A percentile compares a stretch with the other conserved stretches of the same genome.
Evolutionary conservation across 1,140 invertebrate genomes (phyloP).

Genomic region (Samia ricini): DNA sequence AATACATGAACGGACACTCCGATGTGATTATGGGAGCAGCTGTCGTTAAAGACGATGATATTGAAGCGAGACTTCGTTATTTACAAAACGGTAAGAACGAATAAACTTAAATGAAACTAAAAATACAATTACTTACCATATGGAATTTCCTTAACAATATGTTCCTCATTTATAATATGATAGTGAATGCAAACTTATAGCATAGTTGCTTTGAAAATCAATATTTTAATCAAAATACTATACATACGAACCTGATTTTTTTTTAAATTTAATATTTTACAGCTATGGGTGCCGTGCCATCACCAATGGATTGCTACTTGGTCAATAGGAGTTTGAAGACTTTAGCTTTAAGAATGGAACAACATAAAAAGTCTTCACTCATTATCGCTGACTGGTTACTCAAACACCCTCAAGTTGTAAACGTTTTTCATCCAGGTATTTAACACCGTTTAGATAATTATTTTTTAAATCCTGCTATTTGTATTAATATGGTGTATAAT

Average conservation of each 20-base stretch:
- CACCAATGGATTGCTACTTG: constrained; percentile 97
- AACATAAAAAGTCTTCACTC: constrained; percentile 1
- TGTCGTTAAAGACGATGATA: constrained; percentile 84
- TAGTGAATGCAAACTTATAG: neutral
- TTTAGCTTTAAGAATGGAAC: constrained; percentile 92
- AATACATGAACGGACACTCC: constrained; percentile 99
- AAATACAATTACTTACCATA: too few species aligned
- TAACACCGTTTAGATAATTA: neutral
- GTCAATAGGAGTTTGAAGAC: constrained; percentile 98
- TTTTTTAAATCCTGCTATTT: neutral
- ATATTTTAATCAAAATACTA: too few species aligned
- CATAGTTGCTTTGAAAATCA: neutral
- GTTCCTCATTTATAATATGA: neutral
- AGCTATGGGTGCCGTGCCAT: constrained; percentile 95
- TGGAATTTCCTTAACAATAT: too few species aligned
- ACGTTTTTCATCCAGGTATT: constrained; percentile 85
- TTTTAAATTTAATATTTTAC: constrained; percentile 29
- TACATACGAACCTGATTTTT: constrained; percentile 8
- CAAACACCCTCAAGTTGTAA: constrained; percentile 81
- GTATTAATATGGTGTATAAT: too few species aligned
- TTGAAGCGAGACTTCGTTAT: constrained; percentile 87
- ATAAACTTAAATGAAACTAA: too few species aligned
- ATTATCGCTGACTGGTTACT: constrained; percentile 80
- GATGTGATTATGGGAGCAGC: constrained; percentile 98
- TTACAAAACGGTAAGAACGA: constrained; percentile 90